These are phyloP conservation scores for Graphium colonna DNA, from an alignment of 2,888 invertebrate genomes.

Conservation along the genomic window DNA sequence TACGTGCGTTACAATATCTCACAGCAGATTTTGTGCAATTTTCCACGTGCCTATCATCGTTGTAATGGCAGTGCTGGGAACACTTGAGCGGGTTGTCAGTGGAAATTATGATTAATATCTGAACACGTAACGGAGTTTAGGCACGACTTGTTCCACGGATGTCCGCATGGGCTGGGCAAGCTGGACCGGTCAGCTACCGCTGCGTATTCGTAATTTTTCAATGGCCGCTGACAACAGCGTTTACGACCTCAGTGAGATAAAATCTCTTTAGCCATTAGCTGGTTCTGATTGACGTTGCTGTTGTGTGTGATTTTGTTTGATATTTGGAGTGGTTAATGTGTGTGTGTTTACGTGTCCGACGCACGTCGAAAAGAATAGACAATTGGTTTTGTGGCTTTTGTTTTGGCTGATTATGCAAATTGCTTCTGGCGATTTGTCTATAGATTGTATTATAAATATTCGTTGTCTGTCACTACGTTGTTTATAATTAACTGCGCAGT, in stretches of 20 bases:
- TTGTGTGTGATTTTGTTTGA: conserved; percentile 78
- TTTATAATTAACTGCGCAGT: neutral
- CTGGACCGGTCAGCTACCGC: conserved; percentile 48
- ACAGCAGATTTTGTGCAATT: neutral
- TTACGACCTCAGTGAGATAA: conserved; percentile 61
- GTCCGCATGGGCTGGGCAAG: conserved; percentile 51
- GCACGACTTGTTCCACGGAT: conserved; percentile 41
- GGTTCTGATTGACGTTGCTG: conserved; percentile 75
- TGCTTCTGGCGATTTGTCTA: neutral
- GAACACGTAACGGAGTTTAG: conserved; percentile 54
- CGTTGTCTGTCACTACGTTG: neutral
- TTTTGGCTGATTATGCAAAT: conserved; percentile 27
- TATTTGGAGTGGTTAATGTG: conserved; percentile 58
- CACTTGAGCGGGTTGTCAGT: conserved; percentile 67
- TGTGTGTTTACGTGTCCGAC: conserved; percentile 47
- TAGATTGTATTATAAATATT: neutral
- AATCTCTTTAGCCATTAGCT: conserved; percentile 71
- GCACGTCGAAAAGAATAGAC: conserved; percentile 52
- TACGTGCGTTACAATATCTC: conserved; percentile 42
- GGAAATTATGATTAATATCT: conserved; percentile 76
- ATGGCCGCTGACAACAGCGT: conserved; percentile 71
- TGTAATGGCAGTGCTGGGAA: conserved; percentile 65
- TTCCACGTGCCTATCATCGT: neutral
- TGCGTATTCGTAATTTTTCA: conserved; percentile 63
- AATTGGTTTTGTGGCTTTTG: conserved; percentile 41